A percentile compares a stretch with the other conserved stretches of the same genome.
These are phyloP conservation scores for Heteropelma amictum DNA, from an alignment of 2,888 invertebrate species.

Conservation along the genomic window DNA sequence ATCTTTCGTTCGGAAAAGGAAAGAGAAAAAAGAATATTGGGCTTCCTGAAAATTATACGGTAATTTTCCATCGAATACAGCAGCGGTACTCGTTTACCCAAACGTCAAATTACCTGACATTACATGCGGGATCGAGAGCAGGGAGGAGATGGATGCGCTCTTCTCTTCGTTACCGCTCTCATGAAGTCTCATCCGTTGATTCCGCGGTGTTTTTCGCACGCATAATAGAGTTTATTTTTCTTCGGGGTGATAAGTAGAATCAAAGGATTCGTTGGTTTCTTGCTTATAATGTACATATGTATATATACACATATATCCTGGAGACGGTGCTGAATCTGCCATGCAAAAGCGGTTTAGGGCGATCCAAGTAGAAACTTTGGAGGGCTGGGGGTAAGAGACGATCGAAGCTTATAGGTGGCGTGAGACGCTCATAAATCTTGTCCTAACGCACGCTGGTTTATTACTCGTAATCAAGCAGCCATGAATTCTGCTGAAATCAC, in stretches of 20 bases:
- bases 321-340: constrained; percentile 34
- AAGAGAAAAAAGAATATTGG: constrained; percentile 10
- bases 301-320: constrained; percentile 8
- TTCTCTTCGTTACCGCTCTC: constrained; percentile 38
- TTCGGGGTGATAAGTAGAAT: constrained; percentile 17
- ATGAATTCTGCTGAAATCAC: constrained; percentile 77
- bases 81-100: constrained; percentile 42
- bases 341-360: constrained; percentile 33
- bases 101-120: constrained; percentile 48
- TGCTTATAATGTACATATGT: constrained; percentile 1
- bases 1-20: not conserved
- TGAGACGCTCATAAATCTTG: constrained; percentile 76
- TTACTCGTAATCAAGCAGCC: constrained; percentile 78
- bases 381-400: constrained; percentile 60
- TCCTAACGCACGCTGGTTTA: constrained; percentile 76
- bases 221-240: constrained; percentile 13
- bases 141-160: constrained; percentile 5
- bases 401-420: constrained; percentile 70
- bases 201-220: constrained; percentile 1
- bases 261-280: constrained; percentile 16
- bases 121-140: constrained; percentile 3
- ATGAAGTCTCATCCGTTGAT: not conserved
- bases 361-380: constrained; percentile 43
- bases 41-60: constrained; percentile 52
- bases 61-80: constrained; percentile 25